These are phyloP conservation scores for Mycogona germanica DNA, from an alignment of 2,888 invertebrate species.

Conservation along the genomic window DNA sequence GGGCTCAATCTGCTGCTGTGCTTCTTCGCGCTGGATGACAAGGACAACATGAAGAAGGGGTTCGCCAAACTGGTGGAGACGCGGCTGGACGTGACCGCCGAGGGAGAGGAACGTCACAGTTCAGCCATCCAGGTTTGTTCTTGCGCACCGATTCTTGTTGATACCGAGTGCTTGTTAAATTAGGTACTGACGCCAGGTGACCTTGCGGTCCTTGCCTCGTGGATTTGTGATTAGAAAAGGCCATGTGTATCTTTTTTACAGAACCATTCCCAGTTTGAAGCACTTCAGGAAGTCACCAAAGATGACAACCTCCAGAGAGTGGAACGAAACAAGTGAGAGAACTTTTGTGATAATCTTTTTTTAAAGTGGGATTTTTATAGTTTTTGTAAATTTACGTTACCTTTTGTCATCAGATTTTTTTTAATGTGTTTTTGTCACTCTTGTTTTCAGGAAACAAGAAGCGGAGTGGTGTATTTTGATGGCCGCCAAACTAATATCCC, in stretches of 20 bases:
- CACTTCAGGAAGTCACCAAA: slow-evolving; percentile 58
- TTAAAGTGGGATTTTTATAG: too few species aligned
- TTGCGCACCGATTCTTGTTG: too few species aligned
- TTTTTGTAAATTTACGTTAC: neutral
- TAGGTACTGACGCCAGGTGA: too few species aligned
- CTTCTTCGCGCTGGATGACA: slow-evolving; percentile 77
- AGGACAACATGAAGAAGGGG: slow-evolving; percentile 83
- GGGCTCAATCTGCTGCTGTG: slow-evolving; percentile 81
- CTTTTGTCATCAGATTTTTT: neutral
- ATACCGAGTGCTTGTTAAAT: too few species aligned
- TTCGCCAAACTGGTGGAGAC: slow-evolving; percentile 83
- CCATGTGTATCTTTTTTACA: slow-evolving; percentile 25
- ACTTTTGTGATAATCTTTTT: too few species aligned
- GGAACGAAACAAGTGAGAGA: slow-evolving; percentile 45
- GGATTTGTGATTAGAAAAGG: neutral
- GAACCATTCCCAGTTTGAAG: slow-evolving; percentile 46
- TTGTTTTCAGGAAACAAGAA: slow-evolving; percentile 43
- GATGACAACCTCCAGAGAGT: slow-evolving; percentile 60
- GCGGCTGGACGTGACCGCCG: slow-evolving; percentile 53
- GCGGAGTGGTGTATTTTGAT: slow-evolving; percentile 72
- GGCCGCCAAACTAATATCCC: slow-evolving; percentile 78
- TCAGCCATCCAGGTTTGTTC: too few species aligned
- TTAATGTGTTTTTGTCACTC: neutral
- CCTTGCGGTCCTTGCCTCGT: neutral
- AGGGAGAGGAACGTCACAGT: slow-evolving; percentile 62